Percentiles rank a stretch among this genome's conserved stretches.
Conservation (phyloP, 2,113 vertebrate genomes). For the Chloropsis hardwickii region DNA sequence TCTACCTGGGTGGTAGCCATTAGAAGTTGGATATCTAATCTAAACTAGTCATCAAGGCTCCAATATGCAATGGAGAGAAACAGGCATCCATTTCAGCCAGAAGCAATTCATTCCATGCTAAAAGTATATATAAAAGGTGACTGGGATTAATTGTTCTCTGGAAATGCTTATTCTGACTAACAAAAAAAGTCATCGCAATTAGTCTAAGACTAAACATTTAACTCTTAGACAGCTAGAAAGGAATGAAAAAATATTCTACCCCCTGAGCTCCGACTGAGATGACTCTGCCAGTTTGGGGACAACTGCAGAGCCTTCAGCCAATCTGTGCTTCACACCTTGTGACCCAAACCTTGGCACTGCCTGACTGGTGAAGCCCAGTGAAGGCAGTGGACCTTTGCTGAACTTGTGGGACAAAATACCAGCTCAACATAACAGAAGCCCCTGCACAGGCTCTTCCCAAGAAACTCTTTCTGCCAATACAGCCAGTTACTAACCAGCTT, state of each 20-base stretch:
- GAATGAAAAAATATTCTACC: background rate
- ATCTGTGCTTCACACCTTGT: fast-evolving
- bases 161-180: background rate
- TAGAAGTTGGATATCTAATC: background rate
- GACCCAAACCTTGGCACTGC: background rate
- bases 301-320: background rate
- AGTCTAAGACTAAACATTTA: background rate
- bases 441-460: background rate
- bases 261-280: background rate
- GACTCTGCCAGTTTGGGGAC: background rate
- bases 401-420: background rate
- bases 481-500: background rate
- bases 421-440: fast-evolving
- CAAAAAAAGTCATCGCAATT: background rate
- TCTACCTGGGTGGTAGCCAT: constrained; percentile 18
- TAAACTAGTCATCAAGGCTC: constrained; percentile 31
- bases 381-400: background rate
- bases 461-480: background rate
- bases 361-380: background rate
- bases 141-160: constrained; percentile 19
- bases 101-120: background rate
- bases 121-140: background rate
- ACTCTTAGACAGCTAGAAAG: background rate
- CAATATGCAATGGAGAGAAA: background rate
- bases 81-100: background rate